Conservation (phyloP, 2,888 invertebrate species). For the Caenorhabditis virilis region DNA sequence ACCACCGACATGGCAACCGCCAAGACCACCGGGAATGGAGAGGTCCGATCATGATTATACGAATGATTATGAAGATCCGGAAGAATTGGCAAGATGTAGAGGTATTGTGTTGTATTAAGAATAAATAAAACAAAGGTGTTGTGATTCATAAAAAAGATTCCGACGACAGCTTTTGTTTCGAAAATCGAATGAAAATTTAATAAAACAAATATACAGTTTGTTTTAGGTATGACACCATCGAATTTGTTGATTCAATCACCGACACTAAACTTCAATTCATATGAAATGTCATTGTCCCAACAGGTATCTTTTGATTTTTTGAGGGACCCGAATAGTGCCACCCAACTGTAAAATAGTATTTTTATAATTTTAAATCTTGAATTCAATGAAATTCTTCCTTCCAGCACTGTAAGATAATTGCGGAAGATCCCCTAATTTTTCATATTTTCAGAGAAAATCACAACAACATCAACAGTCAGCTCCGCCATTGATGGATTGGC, state of each 20-base stretch:
- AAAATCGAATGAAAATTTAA: too few species aligned
- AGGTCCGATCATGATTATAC: slow-evolving; percentile 41
- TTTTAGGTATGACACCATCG: too few species aligned
- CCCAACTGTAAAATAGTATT: not conserved
- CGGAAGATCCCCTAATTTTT: too few species aligned
- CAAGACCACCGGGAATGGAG: slow-evolving; percentile 42
- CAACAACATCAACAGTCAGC: slow-evolving; percentile 26
- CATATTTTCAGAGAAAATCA: slow-evolving; percentile 34
- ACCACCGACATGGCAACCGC: slow-evolving; percentile 49
- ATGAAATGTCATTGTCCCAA: slow-evolving; percentile 50
- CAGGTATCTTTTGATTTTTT: too few species aligned
- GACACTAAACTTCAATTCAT: slow-evolving; percentile 35
- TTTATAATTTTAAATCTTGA: not conserved
- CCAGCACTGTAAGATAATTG: too few species aligned
- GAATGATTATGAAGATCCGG: slow-evolving; percentile 57
- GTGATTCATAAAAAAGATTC: too few species aligned
- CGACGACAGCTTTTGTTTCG: too few species aligned
- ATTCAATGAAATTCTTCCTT: not conserved
- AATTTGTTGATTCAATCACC: slow-evolving; percentile 36
- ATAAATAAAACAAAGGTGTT: too few species aligned
- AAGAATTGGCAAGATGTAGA: slow-evolving; percentile 32
- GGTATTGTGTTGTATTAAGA: too few species aligned
- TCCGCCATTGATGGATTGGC: slow-evolving; percentile 20
- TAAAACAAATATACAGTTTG: too few species aligned
- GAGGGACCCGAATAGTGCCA: too few species aligned